Evolutionary conservation across 2,113 vertebrate genomes (phyloP).

Genomic region (Guaruba guarouba): DNA sequence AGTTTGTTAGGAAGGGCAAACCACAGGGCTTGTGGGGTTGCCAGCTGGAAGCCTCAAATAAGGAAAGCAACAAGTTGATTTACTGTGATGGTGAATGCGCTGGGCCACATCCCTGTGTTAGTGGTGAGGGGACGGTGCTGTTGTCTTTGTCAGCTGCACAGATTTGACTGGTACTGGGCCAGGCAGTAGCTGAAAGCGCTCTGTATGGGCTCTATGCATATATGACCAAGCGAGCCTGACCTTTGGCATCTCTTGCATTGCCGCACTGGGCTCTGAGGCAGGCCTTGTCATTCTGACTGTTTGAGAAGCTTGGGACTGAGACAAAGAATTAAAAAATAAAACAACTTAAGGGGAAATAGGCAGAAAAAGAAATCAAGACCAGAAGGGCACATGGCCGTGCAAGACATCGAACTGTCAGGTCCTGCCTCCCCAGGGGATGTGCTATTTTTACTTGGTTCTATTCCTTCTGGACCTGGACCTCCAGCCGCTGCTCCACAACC

Average conservation of each 20-base stretch:
- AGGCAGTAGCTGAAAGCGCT: background rate
- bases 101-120: background rate
- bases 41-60: constrained; percentile 1
- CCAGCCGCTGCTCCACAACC: background rate
- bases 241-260: background rate
- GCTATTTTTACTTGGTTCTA: background rate
- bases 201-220: accelerated
- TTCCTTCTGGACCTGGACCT: background rate
- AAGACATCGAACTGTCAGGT: background rate
- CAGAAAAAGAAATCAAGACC: background rate
- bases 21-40: accelerated
- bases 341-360: background rate
- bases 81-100: accelerated
- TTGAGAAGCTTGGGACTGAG: background rate
- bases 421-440: background rate
- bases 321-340: background rate
- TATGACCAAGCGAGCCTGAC: background rate
- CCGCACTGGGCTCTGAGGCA: background rate
- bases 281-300: background rate
- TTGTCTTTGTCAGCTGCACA: background rate
- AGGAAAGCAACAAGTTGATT: background rate
- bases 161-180: background rate
- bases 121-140: accelerated
- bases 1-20: background rate
- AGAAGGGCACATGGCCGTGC: accelerated